Conservation (phyloP, 1,140 invertebrate genomes). For the Drosophila elegans region DNA sequence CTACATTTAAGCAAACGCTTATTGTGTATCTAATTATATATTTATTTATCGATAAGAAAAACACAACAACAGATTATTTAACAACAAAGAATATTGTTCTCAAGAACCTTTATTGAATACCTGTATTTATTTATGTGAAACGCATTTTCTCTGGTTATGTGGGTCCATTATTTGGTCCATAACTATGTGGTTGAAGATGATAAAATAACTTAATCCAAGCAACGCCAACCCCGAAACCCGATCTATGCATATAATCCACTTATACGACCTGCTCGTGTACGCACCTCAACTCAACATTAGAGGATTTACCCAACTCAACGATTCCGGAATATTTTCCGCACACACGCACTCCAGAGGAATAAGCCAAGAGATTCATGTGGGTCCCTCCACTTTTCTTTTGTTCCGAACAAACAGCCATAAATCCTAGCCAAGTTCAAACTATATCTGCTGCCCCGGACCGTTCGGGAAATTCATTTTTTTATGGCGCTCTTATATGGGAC, state of each 20-base stretch:
- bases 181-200: slow-evolving; percentile 28
- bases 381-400: slow-evolving; percentile 46
- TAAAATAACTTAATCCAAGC: slow-evolving; percentile 43
- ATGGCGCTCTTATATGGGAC: slow-evolving; percentile 67
- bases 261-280: slow-evolving; percentile 41
- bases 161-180: slow-evolving; percentile 10
- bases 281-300: slow-evolving; percentile 49
- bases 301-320: slow-evolving; percentile 52
- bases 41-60: too few species aligned
- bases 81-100: not conserved
- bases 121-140: not conserved
- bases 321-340: slow-evolving; percentile 12
- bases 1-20: too few species aligned
- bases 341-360: slow-evolving; percentile 22
- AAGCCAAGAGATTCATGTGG: slow-evolving; percentile 2
- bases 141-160: not conserved
- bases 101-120: not conserved
- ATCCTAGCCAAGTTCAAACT: slow-evolving; percentile 63
- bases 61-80: too few species aligned
- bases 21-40: too few species aligned
- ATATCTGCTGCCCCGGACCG: slow-evolving; percentile 45
- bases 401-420: slow-evolving; percentile 63
- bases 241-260: slow-evolving; percentile 50
- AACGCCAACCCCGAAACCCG: slow-evolving; percentile 14
- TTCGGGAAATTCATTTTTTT: slow-evolving; percentile 53